Base-by-base conservation (phyloP, 2,888 invertebrate species). In the Dryocosmus kuriphilus region DNA sequence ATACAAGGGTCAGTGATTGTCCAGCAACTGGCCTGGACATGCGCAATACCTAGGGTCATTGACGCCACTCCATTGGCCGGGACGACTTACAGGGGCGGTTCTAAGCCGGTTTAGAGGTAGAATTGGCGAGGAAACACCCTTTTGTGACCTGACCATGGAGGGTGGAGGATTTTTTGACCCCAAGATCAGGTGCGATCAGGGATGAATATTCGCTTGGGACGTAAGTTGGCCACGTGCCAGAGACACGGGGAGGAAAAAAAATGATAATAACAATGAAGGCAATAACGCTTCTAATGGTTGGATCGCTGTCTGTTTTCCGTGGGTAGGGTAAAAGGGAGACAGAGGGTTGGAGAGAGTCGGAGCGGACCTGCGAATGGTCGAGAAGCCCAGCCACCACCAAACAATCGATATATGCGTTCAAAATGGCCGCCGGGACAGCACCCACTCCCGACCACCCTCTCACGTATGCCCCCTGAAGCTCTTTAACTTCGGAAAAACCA, bases 381-480 rank as follows among this genome's bases (percentile, higher is more conserved):
- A 90, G 89, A 85, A 87, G 90, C 91, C 89, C 89, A 89, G 91
- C 91, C 91, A 90, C 91, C 91, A 90, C 91, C 91, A 91, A 91
- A 91, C 91, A 91, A 91, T 91, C 91, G 91, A 91, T 91, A 91
- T 91, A 91, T 91, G 91, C 91, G 91, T 91, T 91, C 91, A 91
- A 91, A 91, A 91, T 91, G 91, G 91, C 91, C 90, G 91, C 91
- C 91, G 89, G 89, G 89, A 89, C 89, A 87, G 90, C 89, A 90
- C 89, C 90, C 89, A 89, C 90, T 89, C 89, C 88, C 84, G 84
- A 85, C 85, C 80, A 82, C 82, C 83, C 84, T 79, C 86, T 89
- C 89, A 90, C 89, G 90, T 90, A 90, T 90, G 90, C 89, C 89
- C 86, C 88, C 89, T 79, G 88, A 89, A 89, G 88, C 89, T 89